phyloP scores from a whole-genome alignment of 2,888 invertebrate species.

The Xestia ashworthii region DNA sequence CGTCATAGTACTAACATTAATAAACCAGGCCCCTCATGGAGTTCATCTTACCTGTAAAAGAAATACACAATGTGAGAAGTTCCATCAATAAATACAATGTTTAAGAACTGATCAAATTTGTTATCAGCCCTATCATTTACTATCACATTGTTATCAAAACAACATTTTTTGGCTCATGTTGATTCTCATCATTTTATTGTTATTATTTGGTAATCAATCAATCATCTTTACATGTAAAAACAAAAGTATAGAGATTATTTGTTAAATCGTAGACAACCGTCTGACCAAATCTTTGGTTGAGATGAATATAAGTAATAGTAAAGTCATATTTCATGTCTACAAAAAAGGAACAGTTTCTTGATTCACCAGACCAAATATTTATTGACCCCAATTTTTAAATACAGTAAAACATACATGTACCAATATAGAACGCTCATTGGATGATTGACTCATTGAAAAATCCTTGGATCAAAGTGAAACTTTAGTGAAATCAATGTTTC shows the following conservation, averaged over 20 bases:
- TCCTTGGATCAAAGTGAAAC: background rate
- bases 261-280: background rate
- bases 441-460: conserved; percentile 15
- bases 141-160: conserved; percentile 85
- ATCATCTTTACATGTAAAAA: background rate
- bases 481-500: background rate
- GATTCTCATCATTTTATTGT: conserved; percentile 77
- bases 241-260: background rate
- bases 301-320: background rate
- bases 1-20: background rate
- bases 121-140: conserved; percentile 86
- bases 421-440: background rate
- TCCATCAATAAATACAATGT: background rate
- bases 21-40: background rate
- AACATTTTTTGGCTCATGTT: conserved; percentile 86
- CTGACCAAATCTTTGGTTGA: background rate
- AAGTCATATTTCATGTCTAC: background rate
- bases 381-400: too few species aligned
- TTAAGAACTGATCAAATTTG: background rate
- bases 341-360: background rate
- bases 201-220: background rate
- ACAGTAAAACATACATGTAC: background rate
- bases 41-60: conserved; percentile 35
- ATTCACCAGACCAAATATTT: background rate
- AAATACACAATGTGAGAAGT: conserved; percentile 19